Base-by-base conservation (phyloP, 2,113 vertebrate genomes). In the Castor canadensis region DNA sequence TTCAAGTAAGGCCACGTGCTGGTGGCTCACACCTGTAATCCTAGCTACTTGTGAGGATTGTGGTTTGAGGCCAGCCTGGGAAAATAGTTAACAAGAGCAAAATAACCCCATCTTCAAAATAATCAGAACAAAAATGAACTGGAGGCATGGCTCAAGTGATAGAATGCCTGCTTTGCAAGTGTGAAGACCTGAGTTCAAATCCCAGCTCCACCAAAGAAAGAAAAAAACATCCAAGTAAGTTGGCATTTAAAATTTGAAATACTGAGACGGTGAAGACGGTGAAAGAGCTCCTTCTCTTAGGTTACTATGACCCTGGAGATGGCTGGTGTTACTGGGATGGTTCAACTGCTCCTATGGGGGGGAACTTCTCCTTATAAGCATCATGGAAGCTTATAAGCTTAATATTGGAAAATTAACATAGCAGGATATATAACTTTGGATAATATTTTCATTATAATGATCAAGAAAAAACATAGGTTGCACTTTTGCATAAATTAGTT, bases 391-490 rank as follows among this genome's bases (percentile, higher is more conserved):
- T n/a, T n/a, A n/a, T n/a, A n/a, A n/a, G n/a, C n/a, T n/a, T n/a
- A 96, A 96, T 97, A 90, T 83, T 75, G 80, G 64, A 92, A 92
- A 88, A 89, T 89, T 69, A 35, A 76, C 91, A 47, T n/a, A 93
- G 60, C 15, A 95, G 73, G 80, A 96, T 13, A 56, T 93, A 73
- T 89, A 93, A 95, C 15, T 95, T 54, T 83, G 75, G 73, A 94
- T 71, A 85, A 73, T 95, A 24, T 75, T 95, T 93, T 95, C 58
- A 77, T 92, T 97, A 96, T 76, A 94, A 96, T 76, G 45, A 87
- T 87, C 2, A 83, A 97, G 60, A 4, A 56, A 38, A 97, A 88
- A 43, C 17, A 54, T 20, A 95, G 35, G 22, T 92, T 67, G 87
- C 94, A 93, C 47, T 64, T 89, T 75, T 45, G 22, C 72, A 64